Evolutionary conservation across 92 coral and sea anemone genomes (phyloP).

Genomic region (Hydrozoanthus gracilis): DNA sequence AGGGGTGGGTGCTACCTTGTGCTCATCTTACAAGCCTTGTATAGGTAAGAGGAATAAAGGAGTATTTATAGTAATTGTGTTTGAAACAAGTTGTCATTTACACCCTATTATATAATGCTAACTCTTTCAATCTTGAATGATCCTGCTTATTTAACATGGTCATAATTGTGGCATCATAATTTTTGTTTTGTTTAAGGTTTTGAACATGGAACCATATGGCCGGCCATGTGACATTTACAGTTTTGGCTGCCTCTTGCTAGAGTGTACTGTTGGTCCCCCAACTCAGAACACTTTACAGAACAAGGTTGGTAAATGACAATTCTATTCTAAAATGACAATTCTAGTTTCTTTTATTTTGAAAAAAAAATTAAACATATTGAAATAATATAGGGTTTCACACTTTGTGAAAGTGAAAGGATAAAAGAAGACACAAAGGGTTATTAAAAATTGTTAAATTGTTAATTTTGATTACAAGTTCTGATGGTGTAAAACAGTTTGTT

Average conservation of each 20-base stretch:
- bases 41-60: no score
- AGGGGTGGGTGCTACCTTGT: no score
- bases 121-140: background rate
- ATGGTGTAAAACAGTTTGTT: no score
- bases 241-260: slow-evolving; percentile 71
- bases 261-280: slow-evolving; percentile 71
- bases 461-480: no score
- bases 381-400: no score
- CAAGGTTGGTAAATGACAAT: slow-evolving; percentile 41
- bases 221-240: slow-evolving; percentile 85
- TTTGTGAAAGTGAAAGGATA: no score
- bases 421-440: background rate
- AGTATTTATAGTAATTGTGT: no score
- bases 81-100: no score
- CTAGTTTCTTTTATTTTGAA: background rate
- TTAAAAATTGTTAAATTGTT: background rate
- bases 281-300: slow-evolving; percentile 15
- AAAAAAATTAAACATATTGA: background rate
- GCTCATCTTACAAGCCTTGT: no score
- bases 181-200: slow-evolving; percentile 53
- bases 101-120: no score
- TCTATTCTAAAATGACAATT: background rate
- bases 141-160: background rate
- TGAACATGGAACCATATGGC: slow-evolving; percentile 67
- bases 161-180: background rate